Percentiles rank a stretch among this genome's conserved stretches.
These are phyloP conservation scores for Heterotilapia buettikoferi DNA, from an alignment of 2,113 vertebrate species.

Conservation along the genomic window DNA sequence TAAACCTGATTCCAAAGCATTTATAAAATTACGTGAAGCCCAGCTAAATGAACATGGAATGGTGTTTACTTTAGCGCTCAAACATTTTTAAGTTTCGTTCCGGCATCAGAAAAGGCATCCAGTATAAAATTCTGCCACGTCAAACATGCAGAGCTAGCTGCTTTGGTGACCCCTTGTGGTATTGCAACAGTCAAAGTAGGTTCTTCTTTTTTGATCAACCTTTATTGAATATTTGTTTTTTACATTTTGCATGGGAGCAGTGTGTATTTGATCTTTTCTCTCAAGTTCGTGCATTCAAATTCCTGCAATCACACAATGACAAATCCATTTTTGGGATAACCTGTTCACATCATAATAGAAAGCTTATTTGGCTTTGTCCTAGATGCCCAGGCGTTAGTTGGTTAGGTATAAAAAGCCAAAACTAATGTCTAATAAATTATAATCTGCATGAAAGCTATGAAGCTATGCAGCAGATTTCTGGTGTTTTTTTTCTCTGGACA, in stretches of 20 bases:
- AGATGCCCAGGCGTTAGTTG: neutral
- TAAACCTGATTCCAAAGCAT: neutral
- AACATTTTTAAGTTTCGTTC: neutral
- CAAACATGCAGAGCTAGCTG: neutral
- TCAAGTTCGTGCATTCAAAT: neutral
- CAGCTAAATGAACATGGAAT: neutral
- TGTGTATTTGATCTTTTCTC: neutral
- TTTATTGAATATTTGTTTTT: neutral
- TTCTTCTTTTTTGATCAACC: neutral
- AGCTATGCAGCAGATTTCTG: neutral
- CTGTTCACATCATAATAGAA: neutral
- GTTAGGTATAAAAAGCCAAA: neutral
- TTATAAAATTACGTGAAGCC: neutral
- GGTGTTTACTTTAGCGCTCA: neutral
- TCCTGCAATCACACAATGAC: neutral
- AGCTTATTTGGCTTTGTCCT: neutral
- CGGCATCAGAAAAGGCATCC: neutral
- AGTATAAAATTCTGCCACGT: neutral
- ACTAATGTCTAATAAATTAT: neutral
- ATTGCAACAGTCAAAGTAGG: neutral
- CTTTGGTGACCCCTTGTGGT: neutral
- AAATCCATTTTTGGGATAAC: neutral
- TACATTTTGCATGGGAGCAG: neutral
- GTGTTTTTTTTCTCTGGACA: rapidly evolving
- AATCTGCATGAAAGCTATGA: neutral